Conservation (phyloP, 2,888 invertebrate species). For the Heliconius cydno region DNA sequence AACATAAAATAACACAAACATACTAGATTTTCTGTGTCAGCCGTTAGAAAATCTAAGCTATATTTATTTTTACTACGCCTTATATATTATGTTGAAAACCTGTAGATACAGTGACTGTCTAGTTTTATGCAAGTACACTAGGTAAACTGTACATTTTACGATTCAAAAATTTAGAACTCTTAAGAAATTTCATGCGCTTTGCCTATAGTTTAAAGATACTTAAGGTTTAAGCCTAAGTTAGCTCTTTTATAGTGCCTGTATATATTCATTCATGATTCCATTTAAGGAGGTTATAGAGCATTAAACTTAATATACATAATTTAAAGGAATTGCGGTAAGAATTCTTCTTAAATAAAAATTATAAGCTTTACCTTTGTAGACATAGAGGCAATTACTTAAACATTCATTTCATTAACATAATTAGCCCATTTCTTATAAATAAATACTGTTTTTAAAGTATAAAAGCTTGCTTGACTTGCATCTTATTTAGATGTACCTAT, state of each 20-base stretch:
- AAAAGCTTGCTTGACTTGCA: neutral
- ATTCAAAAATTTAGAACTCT: constrained; percentile 5
- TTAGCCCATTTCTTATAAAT: neutral
- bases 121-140: neutral
- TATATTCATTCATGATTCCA: neutral
- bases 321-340: neutral
- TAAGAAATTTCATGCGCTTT: neutral
- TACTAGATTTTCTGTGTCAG: neutral
- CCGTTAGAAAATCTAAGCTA: neutral
- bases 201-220: constrained; percentile 18
- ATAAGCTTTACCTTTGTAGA: neutral
- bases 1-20: neutral
- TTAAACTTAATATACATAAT: neutral
- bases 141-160: neutral
- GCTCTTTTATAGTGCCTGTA: constrained; percentile 4
- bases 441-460: neutral
- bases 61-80: neutral
- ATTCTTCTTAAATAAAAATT: neutral
- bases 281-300: neutral
- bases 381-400: constrained; percentile 12
- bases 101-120: neutral
- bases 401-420: neutral
- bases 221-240: neutral
- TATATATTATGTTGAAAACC: constrained; percentile 8
- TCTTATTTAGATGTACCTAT: neutral